Percentiles rank a stretch among this genome's conserved stretches.
Conservation (phyloP, 1,140 invertebrate genomes). For the Ceratina australensis region DNA sequence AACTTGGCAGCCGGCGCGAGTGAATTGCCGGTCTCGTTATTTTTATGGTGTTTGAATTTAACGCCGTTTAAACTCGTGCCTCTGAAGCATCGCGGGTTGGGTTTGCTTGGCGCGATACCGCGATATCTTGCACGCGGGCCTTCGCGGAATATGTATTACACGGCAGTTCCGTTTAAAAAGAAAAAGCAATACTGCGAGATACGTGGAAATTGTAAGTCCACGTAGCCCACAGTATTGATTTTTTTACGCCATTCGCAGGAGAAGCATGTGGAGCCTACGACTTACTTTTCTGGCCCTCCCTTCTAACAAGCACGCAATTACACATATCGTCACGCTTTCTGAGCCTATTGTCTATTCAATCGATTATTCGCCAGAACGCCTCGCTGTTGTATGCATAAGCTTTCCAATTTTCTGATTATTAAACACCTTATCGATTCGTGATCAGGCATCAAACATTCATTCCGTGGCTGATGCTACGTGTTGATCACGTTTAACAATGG, state of each 20-base stretch:
- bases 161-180: not conserved
- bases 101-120: not conserved
- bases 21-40: slow-evolving; percentile 20
- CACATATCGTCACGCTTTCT: slow-evolving; percentile 51
- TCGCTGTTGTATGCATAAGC: slow-evolving; percentile 21
- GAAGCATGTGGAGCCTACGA: slow-evolving; percentile 41
- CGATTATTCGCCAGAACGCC: slow-evolving; percentile 55
- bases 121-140: not conserved
- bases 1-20: not conserved
- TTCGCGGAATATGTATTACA: not conserved
- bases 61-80: slow-evolving; percentile 10
- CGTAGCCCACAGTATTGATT: slow-evolving; percentile 53
- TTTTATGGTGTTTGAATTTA: slow-evolving; percentile 37
- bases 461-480: not conserved
- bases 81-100: not conserved
- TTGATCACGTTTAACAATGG: no score
- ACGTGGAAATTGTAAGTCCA: slow-evolving; percentile 34
- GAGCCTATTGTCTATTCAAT: slow-evolving; percentile 55
- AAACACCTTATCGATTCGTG: slow-evolving; percentile 25
- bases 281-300: slow-evolving; percentile 56
- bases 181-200: slow-evolving; percentile 23
- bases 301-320: slow-evolving; percentile 52
- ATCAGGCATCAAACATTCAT: not conserved
- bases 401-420: slow-evolving; percentile 57
- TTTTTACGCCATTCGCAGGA: slow-evolving; percentile 51